Percentiles rank a stretch among this genome's conserved stretches.
Conservation (phyloP, 2,888 invertebrate species). For the Perizoma affinitatum region DNA sequence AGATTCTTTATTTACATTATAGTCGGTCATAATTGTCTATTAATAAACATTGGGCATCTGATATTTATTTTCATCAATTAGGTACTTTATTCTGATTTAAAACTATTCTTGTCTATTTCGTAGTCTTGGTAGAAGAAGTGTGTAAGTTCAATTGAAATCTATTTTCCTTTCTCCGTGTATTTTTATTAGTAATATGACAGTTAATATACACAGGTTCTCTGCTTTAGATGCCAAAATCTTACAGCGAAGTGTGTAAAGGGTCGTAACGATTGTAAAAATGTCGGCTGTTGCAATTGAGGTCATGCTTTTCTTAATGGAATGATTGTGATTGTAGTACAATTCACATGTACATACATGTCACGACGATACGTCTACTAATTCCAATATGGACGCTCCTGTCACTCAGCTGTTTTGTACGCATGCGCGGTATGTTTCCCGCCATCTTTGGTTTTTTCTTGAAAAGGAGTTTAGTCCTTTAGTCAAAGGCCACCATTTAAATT, state of each 20-base stretch:
- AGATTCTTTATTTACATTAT: too few relatives aligned
- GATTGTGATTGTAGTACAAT: conserved; percentile 36
- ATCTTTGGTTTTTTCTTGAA: conserved; percentile 57
- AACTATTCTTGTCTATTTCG: too few relatives aligned
- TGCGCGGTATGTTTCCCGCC: conserved; percentile 75
- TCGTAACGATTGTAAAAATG: conserved; percentile 19
- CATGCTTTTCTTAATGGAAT: conserved; percentile 41
- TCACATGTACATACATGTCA: conserved; percentile 31
- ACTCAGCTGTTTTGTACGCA: conserved; percentile 77
- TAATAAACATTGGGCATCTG: not conserved
- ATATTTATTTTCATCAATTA: not conserved
- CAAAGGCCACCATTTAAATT: conserved; percentile 3
- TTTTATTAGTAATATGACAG: too few relatives aligned
- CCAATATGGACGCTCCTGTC: conserved; percentile 66
- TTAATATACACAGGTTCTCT: too few relatives aligned
- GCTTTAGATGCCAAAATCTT: not conserved
- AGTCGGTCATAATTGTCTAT: too few relatives aligned
- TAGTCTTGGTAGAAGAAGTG: too few relatives aligned
- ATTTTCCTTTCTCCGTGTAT: too few relatives aligned
- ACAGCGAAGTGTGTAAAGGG: not conserved
- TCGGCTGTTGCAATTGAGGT: conserved; percentile 30
- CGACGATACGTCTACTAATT: conserved; percentile 38
- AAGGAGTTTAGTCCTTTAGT: not conserved
- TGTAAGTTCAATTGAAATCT: too few relatives aligned
- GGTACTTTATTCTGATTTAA: too few relatives aligned